Evolutionary conservation across 2,888 invertebrate genomes (phyloP), one percentile per base, ranked within the genome.

Genomic region (Orchesella flavescens): DNA sequence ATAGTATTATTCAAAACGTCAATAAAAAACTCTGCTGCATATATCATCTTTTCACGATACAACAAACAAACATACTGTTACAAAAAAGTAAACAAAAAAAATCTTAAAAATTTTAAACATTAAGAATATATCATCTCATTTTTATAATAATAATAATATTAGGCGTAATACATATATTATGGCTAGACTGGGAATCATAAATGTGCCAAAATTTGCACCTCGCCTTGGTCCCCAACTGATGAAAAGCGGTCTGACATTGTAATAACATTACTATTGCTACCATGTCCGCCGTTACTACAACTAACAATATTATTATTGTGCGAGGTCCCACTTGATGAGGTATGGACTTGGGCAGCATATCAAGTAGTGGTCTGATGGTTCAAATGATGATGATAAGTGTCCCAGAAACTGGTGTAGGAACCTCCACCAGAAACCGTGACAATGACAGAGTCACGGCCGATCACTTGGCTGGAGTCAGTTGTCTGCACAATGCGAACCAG

Each of bases 131-230:
- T 34, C 34, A 34, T 2, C 34, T 34, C 34, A 34, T 2, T 34
- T 34, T 34, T 2, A 34, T 34, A 34, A 34, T 34, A 7, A 4
- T 34, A 34, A 34, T 34, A 34, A 34, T 34, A 34, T 4, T 34
- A 34, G n/a, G 34, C 34, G 34, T 34, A 34, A 34, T 34, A 34
- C 34, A 34, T 34, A n/a, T n/a, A 34, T 34, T 78, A 78, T 78
- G 78, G 78, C 78, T 78, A 78, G 71, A 71, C 1, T 61, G 21
- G 34, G 7, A 65, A 87, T 90, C 91, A 92, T 87, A 94, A 93
- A 91, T 94, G 94, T 87, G 94, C 94, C 89, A 94, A 90, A 88
- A 94, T 94, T 89, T 94, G 94, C 90, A 94, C 89, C 86, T 89
- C 89, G 1, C 88, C 84, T 76, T 79, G 65, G 61, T 80, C 80